Conservation (phyloP, 2,888 invertebrate species). For the Miltochrista miniata region DNA sequence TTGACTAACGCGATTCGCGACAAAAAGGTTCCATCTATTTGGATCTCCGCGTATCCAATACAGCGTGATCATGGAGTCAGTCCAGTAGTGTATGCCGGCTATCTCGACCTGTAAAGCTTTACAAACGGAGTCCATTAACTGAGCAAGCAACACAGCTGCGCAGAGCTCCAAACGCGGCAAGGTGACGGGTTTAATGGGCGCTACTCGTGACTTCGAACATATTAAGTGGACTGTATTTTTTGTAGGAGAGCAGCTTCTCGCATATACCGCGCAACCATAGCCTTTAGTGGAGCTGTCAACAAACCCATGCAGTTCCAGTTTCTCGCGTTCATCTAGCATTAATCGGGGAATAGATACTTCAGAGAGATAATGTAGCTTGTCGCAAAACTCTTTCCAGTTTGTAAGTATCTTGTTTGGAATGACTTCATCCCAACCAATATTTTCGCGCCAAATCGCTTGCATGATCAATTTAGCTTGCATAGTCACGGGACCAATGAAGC, state of each 20-base stretch:
- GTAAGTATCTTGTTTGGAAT: neutral
- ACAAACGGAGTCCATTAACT: too few relatives aligned
- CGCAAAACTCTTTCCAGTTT: neutral
- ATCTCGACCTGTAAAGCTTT: too few relatives aligned
- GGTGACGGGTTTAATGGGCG: too few relatives aligned
- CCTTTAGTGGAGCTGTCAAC: neutral
- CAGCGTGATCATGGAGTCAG: neutral
- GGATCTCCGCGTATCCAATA: neutral
- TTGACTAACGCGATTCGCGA: neutral
- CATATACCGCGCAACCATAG: neutral
- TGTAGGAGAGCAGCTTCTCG: neutral
- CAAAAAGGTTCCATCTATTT: neutral
- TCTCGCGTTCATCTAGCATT: too few relatives aligned
- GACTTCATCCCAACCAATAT: neutral
- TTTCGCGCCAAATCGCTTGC: neutral
- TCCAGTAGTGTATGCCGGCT: neutral
- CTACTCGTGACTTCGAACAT: too few relatives aligned
- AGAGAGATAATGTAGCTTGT: neutral
- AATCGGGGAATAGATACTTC: too few relatives aligned
- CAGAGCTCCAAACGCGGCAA: too few relatives aligned
- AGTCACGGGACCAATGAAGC: neutral
- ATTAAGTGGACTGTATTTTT: too few relatives aligned
- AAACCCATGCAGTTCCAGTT: too few relatives aligned
- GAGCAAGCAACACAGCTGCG: too few relatives aligned
- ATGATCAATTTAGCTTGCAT: neutral